Conservation (phyloP, 2,888 invertebrate genomes). For the Apotomis turbidana region DNA sequence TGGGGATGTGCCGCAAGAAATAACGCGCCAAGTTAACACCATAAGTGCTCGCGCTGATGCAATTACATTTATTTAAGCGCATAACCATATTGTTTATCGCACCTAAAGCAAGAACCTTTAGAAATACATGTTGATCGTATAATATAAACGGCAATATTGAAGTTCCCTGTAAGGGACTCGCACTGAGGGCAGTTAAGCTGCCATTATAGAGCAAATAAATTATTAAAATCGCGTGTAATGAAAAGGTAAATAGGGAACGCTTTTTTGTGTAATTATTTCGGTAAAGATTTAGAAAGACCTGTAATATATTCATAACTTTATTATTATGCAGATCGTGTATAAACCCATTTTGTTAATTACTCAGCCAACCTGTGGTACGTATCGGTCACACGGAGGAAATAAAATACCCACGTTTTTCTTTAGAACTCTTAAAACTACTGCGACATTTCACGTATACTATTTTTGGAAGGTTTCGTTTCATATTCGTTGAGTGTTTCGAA, state of each 20-base stretch:
- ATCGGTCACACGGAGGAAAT: background rate
- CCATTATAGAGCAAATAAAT: slow-evolving; percentile 14
- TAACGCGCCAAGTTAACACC: slow-evolving; percentile 59
- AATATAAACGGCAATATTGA: slow-evolving; percentile 3
- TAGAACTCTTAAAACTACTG: no score
- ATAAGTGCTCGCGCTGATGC: slow-evolving; percentile 34
- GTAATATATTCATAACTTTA: slow-evolving; percentile 59
- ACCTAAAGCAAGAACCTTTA: slow-evolving; percentile 14
- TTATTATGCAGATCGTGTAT: slow-evolving; percentile 51
- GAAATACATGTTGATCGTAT: background rate
- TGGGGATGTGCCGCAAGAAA: slow-evolving; percentile 64
- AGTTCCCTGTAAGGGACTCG: slow-evolving; percentile 9
- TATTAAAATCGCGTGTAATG: slow-evolving; percentile 46
- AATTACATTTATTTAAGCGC: slow-evolving; percentile 34
- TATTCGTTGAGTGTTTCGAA: no score
- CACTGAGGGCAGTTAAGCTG: background rate
- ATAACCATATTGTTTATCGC: slow-evolving; percentile 29
- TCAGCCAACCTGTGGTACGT: background rate
- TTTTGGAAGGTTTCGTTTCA: no score
- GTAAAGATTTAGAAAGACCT: slow-evolving; percentile 49
- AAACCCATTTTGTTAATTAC: slow-evolving; percentile 31
- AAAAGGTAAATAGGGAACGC: slow-evolving; percentile 47
- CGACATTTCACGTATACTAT: no score
- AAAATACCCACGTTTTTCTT: background rate
- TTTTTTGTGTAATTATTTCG: slow-evolving; percentile 54